These are phyloP conservation scores for Stenopsyche tienmushanensis DNA, from an alignment of 1,140 invertebrate species.

Conservation along the genomic window DNA sequence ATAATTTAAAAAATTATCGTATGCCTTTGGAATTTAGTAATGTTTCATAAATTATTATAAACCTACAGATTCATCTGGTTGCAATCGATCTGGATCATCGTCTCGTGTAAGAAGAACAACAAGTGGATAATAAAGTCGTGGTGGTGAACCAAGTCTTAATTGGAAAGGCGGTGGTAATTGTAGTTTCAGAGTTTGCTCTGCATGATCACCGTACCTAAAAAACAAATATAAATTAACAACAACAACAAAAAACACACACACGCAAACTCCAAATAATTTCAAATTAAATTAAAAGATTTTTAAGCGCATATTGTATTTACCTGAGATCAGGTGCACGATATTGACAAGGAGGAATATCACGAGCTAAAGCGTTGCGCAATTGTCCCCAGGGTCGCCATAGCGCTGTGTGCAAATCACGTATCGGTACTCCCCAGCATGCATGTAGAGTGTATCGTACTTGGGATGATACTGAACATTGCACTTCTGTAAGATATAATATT, in stretches of 20 bases:
- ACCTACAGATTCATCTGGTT: conserved; percentile 74
- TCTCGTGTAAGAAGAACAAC: conserved; percentile 73
- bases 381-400: conserved; percentile 70
- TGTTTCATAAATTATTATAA: conserved; percentile 13
- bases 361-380: conserved; percentile 60
- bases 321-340: conserved; percentile 48
- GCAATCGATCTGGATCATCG: conserved; percentile 58
- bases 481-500: conserved; percentile 56
- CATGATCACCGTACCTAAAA: conserved; percentile 63
- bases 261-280: background rate
- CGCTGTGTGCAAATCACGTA: conserved; percentile 70
- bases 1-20: too few relatives aligned
- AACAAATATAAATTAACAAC: background rate
- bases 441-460: conserved; percentile 71
- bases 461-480: conserved; percentile 69
- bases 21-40: too few relatives aligned
- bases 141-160: conserved; percentile 63
- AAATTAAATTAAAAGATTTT: too few relatives aligned
- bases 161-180: conserved; percentile 64
- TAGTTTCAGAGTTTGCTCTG: conserved; percentile 64
- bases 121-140: conserved; percentile 70
- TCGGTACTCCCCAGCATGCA: conserved; percentile 75
- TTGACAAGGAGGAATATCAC: conserved; percentile 52
- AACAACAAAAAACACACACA: background rate
- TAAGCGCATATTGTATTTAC: too few relatives aligned